These are phyloP conservation scores for Drosophila chauvacae DNA, from an alignment of 1,140 invertebrate species.

Conservation along the genomic window DNA sequence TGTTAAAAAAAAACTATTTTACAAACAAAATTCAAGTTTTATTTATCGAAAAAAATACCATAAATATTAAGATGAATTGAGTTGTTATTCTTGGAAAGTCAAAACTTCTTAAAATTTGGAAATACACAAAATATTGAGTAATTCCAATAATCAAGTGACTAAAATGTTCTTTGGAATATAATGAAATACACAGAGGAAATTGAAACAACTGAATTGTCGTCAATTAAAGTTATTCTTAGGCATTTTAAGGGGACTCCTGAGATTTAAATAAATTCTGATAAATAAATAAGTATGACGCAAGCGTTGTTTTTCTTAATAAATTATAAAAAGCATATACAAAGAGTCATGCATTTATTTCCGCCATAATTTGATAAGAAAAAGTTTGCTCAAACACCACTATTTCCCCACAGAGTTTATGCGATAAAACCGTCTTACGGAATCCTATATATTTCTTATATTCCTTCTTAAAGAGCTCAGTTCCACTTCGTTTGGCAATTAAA, in stretches of 20 bases:
- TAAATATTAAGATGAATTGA: not conserved
- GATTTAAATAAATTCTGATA: constrained; percentile 5
- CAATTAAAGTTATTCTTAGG: not conserved
- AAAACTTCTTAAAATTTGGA: not conserved
- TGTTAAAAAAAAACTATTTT: not conserved
- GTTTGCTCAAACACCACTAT: not conserved
- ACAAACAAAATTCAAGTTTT: not conserved
- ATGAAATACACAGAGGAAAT: constrained; percentile 5
- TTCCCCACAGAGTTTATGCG: constrained; percentile 17
- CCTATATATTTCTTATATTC: constrained; percentile 9
- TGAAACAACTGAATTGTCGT: not conserved
- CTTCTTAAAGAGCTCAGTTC: constrained; percentile 9
- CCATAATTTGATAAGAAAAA: constrained; percentile 10
- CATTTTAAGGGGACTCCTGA: not conserved
- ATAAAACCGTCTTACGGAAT: constrained; percentile 12
- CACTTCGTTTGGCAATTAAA: constrained; percentile 5
- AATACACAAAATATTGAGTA: not conserved
- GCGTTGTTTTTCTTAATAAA: not conserved
- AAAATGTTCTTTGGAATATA: not conserved
- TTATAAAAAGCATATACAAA: not conserved
- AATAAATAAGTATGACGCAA: constrained; percentile 1
- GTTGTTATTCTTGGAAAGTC: no score
- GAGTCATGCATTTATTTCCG: not conserved
- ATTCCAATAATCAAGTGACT: not conserved
- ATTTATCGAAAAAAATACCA: not conserved